Percentiles rank a stretch among this genome's conserved stretches.
Conservation (phyloP, 2,797 vertebrate species). For the Limosa lapponica region DNA sequence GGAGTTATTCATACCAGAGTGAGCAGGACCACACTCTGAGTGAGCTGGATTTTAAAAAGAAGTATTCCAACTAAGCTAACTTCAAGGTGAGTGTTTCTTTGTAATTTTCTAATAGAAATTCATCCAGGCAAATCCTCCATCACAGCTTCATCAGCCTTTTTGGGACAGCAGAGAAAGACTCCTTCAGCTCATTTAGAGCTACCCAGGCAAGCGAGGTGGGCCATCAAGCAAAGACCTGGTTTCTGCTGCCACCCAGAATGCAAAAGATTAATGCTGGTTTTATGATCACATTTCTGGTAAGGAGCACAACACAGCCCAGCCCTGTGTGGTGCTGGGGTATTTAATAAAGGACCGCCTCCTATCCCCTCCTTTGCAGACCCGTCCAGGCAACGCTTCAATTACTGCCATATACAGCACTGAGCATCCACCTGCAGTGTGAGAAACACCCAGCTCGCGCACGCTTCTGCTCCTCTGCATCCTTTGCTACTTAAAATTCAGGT, state of each 20-base stretch:
- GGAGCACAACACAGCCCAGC: neutral
- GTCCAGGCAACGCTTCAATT: neutral
- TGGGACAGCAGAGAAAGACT: neutral
- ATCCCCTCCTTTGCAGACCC: neutral
- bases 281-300: fast-evolving
- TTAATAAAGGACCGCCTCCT: neutral
- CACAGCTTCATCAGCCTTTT: neutral
- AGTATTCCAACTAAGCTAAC: neutral
- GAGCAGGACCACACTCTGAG: neutral
- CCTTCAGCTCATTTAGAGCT: neutral
- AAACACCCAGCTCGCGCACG: neutral
- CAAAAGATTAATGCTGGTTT: fast-evolving
- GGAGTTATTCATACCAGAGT: neutral
- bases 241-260: neutral
- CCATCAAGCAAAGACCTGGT: fast-evolving
- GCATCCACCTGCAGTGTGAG: neutral
- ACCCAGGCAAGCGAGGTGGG: neutral
- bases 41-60: neutral
- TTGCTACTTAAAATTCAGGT: neutral
- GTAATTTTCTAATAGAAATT: neutral
- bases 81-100: neutral
- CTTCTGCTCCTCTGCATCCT: neutral
- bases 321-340: too few species aligned
- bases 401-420: neutral
- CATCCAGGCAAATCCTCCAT: neutral